phyloP scores from a whole-genome alignment of 2,888 invertebrate species.

The Priocnemis perturbator region DNA sequence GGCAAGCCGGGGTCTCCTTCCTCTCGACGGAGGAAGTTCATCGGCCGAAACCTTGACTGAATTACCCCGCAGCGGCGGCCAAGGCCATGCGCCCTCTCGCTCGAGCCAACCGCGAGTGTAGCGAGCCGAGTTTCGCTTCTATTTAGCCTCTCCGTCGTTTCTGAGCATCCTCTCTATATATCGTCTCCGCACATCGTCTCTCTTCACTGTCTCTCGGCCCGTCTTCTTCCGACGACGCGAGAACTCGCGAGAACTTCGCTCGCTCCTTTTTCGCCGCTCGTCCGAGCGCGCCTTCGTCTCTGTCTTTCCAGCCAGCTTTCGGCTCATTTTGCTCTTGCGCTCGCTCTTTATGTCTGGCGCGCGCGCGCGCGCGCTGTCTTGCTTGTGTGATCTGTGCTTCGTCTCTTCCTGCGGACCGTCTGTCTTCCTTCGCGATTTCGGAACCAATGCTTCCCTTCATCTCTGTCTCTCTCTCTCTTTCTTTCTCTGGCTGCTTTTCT shows the following conservation, averaged over 20 bases:
- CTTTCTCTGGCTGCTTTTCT: too few species aligned
- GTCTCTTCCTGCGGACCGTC: too few species aligned
- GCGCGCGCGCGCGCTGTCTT: not conserved
- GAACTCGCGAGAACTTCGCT: slow-evolving; percentile 19
- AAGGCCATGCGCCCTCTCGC: slow-evolving; percentile 79
- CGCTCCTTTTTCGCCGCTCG: slow-evolving; percentile 16
- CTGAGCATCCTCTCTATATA: slow-evolving; percentile 8
- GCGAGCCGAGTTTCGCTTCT: slow-evolving; percentile 25
- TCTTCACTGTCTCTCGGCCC: slow-evolving; percentile 38
- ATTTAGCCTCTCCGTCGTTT: slow-evolving; percentile 35
- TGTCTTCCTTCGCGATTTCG: too few species aligned
- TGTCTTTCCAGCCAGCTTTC: slow-evolving; percentile 8
- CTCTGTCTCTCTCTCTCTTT: too few species aligned
- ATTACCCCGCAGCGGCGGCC: slow-evolving; percentile 83
- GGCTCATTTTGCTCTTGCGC: too few species aligned
- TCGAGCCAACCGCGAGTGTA: slow-evolving; percentile 50
- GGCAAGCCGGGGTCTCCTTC: slow-evolving; percentile 52
- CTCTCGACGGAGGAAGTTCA: slow-evolving; percentile 79
- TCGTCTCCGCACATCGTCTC: slow-evolving; percentile 32
- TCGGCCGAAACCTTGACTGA: slow-evolving; percentile 92
- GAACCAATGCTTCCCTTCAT: too few species aligned
- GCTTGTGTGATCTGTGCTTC: not conserved
- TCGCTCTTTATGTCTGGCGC: too few species aligned
- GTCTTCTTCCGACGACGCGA: slow-evolving; percentile 41
- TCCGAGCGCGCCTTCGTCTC: slow-evolving; percentile 14